Evolutionary conservation across 2,113 vertebrate genomes (phyloP), one percentile per base, ranked within the genome.

Genomic region (Corydoras maculifer): DNA sequence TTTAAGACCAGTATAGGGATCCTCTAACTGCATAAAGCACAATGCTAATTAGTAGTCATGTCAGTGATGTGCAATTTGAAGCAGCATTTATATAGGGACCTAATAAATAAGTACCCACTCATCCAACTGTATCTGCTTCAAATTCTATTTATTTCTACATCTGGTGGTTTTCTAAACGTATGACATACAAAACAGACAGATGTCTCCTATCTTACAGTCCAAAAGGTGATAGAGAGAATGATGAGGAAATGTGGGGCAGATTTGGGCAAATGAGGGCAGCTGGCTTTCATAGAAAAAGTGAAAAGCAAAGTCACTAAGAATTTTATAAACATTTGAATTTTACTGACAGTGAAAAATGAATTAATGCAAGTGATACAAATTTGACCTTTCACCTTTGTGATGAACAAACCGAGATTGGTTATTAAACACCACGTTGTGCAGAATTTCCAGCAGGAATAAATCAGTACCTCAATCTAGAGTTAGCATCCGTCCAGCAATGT

Each of bases 141-240:
- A 4, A 18, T 51, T 57, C 14, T 2, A 5, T 30, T 12, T 67
- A 11, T 53, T 57, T 51, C 51, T 58, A 48, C 18, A 4, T 3
- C 10, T 2, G 29, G 32, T 10, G 64, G 49, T 10, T 29, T 57
- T 10, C 6, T 13, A 43, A 15, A 43, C 15, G 14, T 35, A 48
- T 6, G 13, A 14, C 3, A 32, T 9, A 65, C 61, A 64, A 57
- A 72, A 62, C 63, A n/a, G 55, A 50, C 70, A 73, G 70, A 73
- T 66, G 70, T 73, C 63, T 66, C 55, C 50, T 3, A 8, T 60
- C 55, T 73, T 25, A n/a, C n/a, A 57, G 12, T 13, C 30, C 59
- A 18, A 30, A 62, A 35, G 58, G 32, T 8, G 49, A 2, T 12
- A 50, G 25, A 29, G 13, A 57, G 8, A 58, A 65, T 30, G 53